Evolutionary conservation across 2,797 vertebrate species (phyloP).

Genomic region (Ciconia nigra): DNA sequence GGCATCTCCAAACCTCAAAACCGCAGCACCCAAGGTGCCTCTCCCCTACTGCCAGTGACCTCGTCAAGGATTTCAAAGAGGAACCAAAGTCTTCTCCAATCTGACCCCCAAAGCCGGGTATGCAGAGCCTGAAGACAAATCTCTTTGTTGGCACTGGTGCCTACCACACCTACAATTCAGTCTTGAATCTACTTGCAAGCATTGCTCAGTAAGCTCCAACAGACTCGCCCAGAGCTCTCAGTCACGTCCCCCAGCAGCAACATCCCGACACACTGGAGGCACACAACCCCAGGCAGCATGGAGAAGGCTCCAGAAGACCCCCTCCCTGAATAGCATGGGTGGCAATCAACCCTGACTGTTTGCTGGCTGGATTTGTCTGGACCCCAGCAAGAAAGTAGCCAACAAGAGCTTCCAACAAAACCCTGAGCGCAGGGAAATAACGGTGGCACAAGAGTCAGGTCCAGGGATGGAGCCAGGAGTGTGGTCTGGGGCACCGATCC

Average conservation of each 20-base stretch:
- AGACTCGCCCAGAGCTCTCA: background rate
- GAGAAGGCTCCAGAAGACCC: background rate
- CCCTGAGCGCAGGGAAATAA: background rate
- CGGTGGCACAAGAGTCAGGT: rapidly evolving
- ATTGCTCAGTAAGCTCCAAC: background rate
- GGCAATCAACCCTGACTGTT: background rate
- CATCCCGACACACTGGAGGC: background rate
- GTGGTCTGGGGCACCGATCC: background rate
- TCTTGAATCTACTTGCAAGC: background rate
- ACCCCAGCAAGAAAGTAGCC: background rate
- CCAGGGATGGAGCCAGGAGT: background rate
- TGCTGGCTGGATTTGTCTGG: background rate
- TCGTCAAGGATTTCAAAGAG: background rate
- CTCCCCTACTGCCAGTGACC: background rate
- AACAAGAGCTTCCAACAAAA: background rate
- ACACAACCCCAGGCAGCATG: rapidly evolving
- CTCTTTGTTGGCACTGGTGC: background rate
- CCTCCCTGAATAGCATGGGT: background rate
- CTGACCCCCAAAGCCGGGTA: background rate
- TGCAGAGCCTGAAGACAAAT: background rate
- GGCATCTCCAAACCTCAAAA: background rate
- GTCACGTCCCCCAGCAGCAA: background rate
- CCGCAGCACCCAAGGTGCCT: rapidly evolving
- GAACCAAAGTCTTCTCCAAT: background rate
- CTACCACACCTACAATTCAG: rapidly evolving